Conservation (phyloP, 2,797 vertebrate species). For the Morus bassanus region DNA sequence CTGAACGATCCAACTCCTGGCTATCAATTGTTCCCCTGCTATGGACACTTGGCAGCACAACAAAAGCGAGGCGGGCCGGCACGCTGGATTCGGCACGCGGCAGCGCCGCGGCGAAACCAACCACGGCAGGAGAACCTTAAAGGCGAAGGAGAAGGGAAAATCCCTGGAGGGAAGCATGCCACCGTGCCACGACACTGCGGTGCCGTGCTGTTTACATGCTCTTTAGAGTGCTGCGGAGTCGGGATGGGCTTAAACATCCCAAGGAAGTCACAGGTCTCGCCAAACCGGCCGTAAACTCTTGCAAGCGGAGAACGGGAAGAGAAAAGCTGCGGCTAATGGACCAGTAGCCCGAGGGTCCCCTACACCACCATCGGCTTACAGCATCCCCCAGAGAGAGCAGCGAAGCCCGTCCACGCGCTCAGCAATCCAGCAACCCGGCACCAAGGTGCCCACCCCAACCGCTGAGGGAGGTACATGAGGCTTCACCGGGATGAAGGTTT, state of each 20-base stretch:
- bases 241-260: rapidly evolving
- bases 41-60: background rate
- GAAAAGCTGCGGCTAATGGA: rapidly evolving
- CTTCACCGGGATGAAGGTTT: background rate
- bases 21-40: background rate
- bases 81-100: background rate
- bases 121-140: background rate
- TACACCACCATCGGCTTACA: rapidly evolving
- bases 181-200: rapidly evolving
- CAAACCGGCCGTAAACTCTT: rapidly evolving
- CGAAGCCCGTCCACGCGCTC: rapidly evolving
- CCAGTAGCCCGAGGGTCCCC: background rate
- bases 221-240: rapidly evolving
- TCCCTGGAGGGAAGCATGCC: rapidly evolving
- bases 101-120: background rate
- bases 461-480: rapidly evolving
- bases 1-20: background rate
- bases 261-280: rapidly evolving
- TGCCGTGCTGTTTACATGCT: rapidly evolving
- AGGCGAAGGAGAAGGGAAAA: background rate
- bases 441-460: rapidly evolving
- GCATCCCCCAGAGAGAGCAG: background rate
- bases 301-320: background rate
- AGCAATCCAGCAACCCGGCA: rapidly evolving
- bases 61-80: background rate